Conservation (phyloP, 2,888 invertebrate genomes). For the Agrotis ipsilon region DNA sequence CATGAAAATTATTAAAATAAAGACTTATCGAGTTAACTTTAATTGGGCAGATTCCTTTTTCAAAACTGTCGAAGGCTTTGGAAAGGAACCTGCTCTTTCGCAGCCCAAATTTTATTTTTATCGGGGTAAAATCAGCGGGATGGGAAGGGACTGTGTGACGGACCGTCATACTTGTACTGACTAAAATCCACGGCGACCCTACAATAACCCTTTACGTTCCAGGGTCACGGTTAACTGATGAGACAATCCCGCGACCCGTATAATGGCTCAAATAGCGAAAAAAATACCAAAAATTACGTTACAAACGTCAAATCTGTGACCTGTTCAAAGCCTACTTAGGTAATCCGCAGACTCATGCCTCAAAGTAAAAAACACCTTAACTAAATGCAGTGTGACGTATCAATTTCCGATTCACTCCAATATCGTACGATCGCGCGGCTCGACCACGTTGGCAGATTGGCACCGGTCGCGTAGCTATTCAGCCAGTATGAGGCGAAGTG, state of each 20-base stretch:
- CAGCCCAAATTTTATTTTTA: no score
- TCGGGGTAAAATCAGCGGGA: no score
- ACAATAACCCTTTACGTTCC: no score
- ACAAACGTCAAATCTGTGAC: not conserved
- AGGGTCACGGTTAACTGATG: no score
- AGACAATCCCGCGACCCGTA: no score
- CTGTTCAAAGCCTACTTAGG: no score
- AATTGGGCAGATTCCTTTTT: not conserved
- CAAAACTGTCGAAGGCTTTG: no score
- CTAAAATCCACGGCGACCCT: no score
- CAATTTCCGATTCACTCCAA: constrained; percentile 50
- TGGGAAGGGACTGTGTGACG: no score
- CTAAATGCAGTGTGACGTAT: constrained; percentile 62
- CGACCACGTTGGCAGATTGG: constrained; percentile 67
- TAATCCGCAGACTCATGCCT: not conserved
- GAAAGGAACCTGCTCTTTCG: no score
- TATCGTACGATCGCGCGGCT: constrained; percentile 63
- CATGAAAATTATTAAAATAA: not conserved
- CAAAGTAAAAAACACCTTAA: constrained; percentile 3
- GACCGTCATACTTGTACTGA: no score
- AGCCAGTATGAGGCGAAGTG: constrained; percentile 57
- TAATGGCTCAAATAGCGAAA: no score
- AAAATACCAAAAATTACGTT: not conserved
- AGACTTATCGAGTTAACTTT: not conserved
- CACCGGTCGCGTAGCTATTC: constrained; percentile 48